Conservation (phyloP, 1,140 invertebrate genomes). For the Asbolus verrucosus region DNA sequence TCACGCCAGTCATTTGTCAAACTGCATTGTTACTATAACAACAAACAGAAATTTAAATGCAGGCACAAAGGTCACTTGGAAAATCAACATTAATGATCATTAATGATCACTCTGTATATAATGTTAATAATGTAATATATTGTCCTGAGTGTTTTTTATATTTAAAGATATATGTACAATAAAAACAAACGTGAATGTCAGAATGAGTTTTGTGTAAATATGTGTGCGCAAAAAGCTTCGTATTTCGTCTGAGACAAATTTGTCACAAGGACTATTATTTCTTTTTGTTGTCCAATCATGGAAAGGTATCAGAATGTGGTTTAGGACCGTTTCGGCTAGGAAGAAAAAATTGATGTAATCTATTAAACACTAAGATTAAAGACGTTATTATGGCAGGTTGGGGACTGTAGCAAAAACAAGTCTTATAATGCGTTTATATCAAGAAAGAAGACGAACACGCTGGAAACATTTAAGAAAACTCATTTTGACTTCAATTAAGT, state of each 20-base stretch:
- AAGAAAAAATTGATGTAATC: slow-evolving; percentile 33
- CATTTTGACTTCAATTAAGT: slow-evolving; percentile 26
- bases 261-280: slow-evolving; percentile 13
- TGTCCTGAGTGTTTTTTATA: too few relatives aligned
- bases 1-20: too few relatives aligned
- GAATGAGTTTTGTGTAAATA: slow-evolving; percentile 11
- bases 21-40: too few relatives aligned
- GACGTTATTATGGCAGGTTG: slow-evolving; percentile 35
- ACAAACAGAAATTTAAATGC: too few relatives aligned
- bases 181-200: too few relatives aligned
- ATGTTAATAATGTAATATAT: too few relatives aligned
- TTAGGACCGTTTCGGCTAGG: slow-evolving; percentile 17
- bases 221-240: slow-evolving; percentile 7
- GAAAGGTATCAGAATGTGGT: slow-evolving; percentile 35
- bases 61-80: too few relatives aligned
- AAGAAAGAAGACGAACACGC: slow-evolving; percentile 26
- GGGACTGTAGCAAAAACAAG: slow-evolving; percentile 25
- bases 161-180: too few relatives aligned
- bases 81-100: too few relatives aligned
- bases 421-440: slow-evolving; percentile 29
- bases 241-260: slow-evolving; percentile 21
- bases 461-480: slow-evolving; percentile 23
- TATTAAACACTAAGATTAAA: slow-evolving; percentile 39
- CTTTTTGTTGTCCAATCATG: slow-evolving; percentile 29
- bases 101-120: too few relatives aligned